phyloP scores from a whole-genome alignment of 2,888 invertebrate species.

The Leptogaster cylindrica region DNA sequence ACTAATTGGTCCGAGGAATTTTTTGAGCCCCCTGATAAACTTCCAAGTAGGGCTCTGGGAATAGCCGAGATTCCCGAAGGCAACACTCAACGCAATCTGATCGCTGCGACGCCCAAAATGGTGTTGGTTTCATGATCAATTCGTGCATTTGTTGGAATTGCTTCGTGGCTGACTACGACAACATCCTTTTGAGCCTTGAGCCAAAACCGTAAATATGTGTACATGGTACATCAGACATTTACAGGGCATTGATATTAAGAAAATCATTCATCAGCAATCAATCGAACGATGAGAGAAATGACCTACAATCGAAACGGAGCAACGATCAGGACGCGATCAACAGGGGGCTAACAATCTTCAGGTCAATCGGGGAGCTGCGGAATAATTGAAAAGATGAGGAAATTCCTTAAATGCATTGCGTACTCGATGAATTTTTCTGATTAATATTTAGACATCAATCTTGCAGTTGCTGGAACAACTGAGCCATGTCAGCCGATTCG shows the following conservation, averaged over 20 bases:
- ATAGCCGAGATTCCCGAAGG: slow-evolving; percentile 8
- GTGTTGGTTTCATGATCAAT: no score
- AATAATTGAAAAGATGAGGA: slow-evolving; percentile 36
- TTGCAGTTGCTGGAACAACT: slow-evolving; percentile 28
- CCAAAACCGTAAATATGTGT: no score
- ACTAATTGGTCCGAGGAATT: slow-evolving; percentile 29
- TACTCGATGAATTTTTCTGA: slow-evolving; percentile 28
- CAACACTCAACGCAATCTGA: no score
- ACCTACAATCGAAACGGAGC: neutral
- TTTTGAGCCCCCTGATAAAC: neutral
- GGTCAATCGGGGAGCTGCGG: neutral
- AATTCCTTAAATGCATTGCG: slow-evolving; percentile 26
- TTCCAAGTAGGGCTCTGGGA: neutral
- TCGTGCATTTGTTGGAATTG: no score
- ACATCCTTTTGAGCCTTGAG: no score
- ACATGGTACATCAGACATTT: no score
- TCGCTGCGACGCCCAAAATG: no score
- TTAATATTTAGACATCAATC: slow-evolving; percentile 41
- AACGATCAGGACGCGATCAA: slow-evolving; percentile 10
- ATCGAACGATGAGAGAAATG: slow-evolving; percentile 5
- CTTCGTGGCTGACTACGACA: no score
- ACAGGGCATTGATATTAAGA: neutral
- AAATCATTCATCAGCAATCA: slow-evolving; percentile 33
- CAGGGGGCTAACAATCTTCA: slow-evolving; percentile 15
- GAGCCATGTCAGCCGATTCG: slow-evolving; percentile 18